Evolutionary conservation across 2,113 vertebrate species (phyloP).

Genomic region (Boleophthalmus pectinirostris): DNA sequence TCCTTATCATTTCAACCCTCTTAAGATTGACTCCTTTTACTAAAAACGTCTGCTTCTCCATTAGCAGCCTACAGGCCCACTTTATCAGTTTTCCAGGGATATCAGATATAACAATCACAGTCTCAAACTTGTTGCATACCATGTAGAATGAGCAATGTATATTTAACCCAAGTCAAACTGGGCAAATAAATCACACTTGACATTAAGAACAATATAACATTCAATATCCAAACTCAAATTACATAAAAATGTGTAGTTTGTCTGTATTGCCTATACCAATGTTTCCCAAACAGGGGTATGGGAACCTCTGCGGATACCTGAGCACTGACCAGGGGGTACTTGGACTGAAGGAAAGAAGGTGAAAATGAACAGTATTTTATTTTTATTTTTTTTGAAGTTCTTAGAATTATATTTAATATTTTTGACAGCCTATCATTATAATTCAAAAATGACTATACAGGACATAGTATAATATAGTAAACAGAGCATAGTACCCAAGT

Average conservation of each 20-base stretch:
- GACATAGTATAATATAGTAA: too few species aligned
- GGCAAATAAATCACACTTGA: neutral
- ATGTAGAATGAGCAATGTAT: neutral
- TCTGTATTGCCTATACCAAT: neutral
- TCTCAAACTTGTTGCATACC: slow-evolving; percentile 2
- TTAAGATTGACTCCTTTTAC: neutral
- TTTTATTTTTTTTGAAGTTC: too few species aligned
- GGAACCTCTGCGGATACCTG: too few species aligned
- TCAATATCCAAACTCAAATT: neutral
- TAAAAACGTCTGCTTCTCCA: neutral
- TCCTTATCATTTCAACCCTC: slow-evolving; percentile 14
- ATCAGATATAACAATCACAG: neutral
- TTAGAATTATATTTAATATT: too few species aligned
- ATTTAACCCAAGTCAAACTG: neutral
- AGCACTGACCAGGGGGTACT: too few species aligned
- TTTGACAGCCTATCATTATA: too few species aligned
- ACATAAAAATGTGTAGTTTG: neutral
- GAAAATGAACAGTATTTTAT: too few species aligned
- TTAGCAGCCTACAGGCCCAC: neutral
- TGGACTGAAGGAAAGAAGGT: too few species aligned
- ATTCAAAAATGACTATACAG: too few species aligned
- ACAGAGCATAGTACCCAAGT: too few species aligned
- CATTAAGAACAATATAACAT: neutral
- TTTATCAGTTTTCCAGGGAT: slow-evolving; percentile 8
- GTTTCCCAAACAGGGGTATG: too few species aligned